Conservation (phyloP, 2,113 vertebrate species). For the Tor tambroides region DNA sequence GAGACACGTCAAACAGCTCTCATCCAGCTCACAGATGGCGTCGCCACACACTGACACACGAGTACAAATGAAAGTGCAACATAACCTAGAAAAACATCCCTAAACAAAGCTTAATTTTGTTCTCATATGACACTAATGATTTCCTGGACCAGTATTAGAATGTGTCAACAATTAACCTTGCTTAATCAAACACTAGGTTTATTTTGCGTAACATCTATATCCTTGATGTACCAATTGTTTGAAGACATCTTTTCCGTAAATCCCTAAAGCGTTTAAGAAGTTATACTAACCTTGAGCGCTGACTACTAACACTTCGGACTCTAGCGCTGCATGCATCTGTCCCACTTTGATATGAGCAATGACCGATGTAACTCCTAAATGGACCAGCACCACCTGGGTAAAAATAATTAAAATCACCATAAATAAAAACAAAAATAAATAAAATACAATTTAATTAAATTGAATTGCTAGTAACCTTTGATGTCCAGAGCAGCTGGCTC, state of each 20-base stretch:
- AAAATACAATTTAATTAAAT: not conserved
- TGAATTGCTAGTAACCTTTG: slow-evolving; percentile 69
- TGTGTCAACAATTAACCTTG: not conserved
- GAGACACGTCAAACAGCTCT: slow-evolving; percentile 77
- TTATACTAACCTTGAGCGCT: slow-evolving; percentile 74
- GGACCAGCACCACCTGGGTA: slow-evolving; percentile 75
- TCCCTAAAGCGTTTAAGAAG: not conserved
- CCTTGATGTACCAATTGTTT: not conserved
- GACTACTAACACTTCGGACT: slow-evolving; percentile 76
- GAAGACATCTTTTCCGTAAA: not conserved
- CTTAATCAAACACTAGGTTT: not conserved
- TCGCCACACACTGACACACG: slow-evolving; percentile 75
- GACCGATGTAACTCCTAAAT: slow-evolving; percentile 76
- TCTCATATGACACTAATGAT: not conserved
- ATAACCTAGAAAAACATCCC: not conserved
- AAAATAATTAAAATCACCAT: not conserved
- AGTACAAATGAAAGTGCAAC: slow-evolving; percentile 25
- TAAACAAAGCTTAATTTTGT: not conserved
- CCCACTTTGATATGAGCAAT: slow-evolving; percentile 80
- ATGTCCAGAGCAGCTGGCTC: slow-evolving; percentile 77
- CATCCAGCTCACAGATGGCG: slow-evolving; percentile 71
- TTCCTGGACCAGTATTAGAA: not conserved
- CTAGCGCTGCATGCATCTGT: slow-evolving; percentile 76
- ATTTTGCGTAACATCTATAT: not conserved
- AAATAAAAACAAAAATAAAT: not conserved